These are phyloP conservation scores for Propithecus deckenii DNA, from an alignment of 2,797 vertebrate species.

Conservation along the genomic window DNA sequence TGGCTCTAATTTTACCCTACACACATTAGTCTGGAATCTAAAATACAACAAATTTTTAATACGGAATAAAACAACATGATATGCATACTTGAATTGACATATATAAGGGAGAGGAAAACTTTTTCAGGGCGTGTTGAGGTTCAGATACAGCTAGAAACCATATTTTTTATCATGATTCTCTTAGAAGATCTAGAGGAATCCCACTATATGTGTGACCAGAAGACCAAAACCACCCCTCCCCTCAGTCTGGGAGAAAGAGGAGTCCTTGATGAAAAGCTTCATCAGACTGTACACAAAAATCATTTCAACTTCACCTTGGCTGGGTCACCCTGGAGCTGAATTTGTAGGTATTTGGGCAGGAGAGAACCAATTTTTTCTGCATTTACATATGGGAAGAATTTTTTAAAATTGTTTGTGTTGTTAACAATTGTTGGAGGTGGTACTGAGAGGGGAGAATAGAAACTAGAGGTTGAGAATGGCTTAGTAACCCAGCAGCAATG, in stretches of 20 bases:
- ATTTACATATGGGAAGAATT: neutral
- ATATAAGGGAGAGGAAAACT: neutral
- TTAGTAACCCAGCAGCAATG: neutral
- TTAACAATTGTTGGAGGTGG: neutral
- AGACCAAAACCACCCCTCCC: neutral
- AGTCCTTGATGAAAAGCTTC: neutral
- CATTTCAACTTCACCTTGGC: neutral
- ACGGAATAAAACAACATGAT: neutral
- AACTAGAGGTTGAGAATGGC: neutral
- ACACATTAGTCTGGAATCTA: neutral
- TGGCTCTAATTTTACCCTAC: neutral
- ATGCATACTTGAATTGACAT: neutral
- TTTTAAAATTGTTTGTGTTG: neutral
- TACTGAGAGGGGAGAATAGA: neutral
- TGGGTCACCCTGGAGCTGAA: neutral
- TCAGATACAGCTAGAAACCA: neutral
- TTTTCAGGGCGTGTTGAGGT: neutral
- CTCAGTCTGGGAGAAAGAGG: neutral
- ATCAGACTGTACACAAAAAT: neutral
- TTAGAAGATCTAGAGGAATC: neutral
- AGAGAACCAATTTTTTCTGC: neutral
- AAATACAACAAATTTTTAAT: neutral
- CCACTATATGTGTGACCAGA: neutral
- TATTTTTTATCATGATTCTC: neutral
- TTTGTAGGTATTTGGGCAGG: neutral